Evolutionary conservation across 2,113 vertebrate genomes (phyloP).

Genomic region (Passer montanus): DNA sequence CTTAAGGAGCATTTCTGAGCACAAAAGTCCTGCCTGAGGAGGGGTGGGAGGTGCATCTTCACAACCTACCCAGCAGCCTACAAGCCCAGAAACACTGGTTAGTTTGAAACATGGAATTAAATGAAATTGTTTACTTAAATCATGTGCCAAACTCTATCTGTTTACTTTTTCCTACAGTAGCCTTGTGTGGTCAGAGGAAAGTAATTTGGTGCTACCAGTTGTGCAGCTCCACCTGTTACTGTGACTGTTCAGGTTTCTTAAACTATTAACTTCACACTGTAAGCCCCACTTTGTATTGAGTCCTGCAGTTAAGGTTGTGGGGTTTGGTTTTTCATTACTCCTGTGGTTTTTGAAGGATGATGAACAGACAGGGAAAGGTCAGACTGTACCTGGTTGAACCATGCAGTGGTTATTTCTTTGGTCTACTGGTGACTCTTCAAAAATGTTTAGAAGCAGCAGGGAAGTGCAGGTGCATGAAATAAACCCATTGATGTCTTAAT

Average conservation of each 20-base stretch:
- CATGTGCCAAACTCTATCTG: background rate
- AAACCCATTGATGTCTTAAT: background rate
- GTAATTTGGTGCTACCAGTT: background rate
- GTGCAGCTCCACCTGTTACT: background rate
- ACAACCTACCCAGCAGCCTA: background rate
- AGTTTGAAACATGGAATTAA: background rate
- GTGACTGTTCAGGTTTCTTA: background rate
- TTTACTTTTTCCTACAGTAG: background rate
- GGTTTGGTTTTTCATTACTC: background rate
- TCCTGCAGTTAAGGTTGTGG: background rate
- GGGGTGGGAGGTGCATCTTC: background rate
- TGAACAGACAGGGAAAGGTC: background rate
- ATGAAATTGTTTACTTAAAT: background rate
- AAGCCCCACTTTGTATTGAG: background rate
- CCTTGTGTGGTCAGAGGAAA: background rate
- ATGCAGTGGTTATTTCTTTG: background rate
- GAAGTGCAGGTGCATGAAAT: background rate
- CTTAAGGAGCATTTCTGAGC: background rate
- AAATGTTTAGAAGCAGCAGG: background rate
- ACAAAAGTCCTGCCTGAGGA: background rate
- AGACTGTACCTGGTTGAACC: background rate
- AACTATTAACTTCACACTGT: background rate
- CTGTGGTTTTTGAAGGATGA: background rate
- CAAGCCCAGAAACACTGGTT: fast-evolving
- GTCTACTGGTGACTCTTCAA: background rate